phyloP scores from a whole-genome alignment of 2,113 vertebrate species.

The Tragelaphus imberbis region DNA sequence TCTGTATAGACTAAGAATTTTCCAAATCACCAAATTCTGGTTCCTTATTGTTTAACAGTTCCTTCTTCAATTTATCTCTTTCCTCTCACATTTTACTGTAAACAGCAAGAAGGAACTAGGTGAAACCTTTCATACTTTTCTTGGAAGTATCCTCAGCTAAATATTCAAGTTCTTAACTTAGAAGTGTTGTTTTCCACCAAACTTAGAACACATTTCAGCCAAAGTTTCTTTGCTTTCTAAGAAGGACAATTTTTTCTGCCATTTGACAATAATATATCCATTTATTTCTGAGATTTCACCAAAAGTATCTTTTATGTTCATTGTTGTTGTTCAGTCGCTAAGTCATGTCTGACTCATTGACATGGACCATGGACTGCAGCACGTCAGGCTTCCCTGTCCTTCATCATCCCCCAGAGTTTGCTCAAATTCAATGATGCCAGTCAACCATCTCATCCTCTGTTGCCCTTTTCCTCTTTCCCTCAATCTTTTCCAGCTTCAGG shows the following conservation, averaged over 20 bases:
- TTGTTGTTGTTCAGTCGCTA: neutral
- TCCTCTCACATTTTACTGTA: neutral
- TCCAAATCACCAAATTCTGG: neutral
- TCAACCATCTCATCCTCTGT: neutral
- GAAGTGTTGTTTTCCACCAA: neutral
- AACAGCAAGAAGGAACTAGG: neutral
- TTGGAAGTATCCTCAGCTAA: neutral
- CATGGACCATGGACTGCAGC: neutral
- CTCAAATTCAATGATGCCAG: neutral
- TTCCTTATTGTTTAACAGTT: neutral
- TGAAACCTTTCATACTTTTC: neutral
- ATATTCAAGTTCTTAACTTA: neutral
- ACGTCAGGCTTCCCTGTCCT: neutral
- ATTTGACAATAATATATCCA: neutral
- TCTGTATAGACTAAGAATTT: neutral
- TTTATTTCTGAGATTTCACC: neutral
- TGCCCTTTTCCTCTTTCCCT: neutral
- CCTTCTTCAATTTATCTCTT: neutral
- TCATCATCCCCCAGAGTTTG: neutral
- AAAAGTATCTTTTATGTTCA: neutral
- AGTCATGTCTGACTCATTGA: neutral
- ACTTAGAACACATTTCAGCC: neutral
- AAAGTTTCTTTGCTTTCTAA: neutral
- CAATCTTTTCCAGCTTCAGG: neutral
- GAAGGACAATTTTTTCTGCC: neutral